These are phyloP conservation scores for Scomber colias DNA, from an alignment of 2,113 vertebrate species.

Conservation along the genomic window DNA sequence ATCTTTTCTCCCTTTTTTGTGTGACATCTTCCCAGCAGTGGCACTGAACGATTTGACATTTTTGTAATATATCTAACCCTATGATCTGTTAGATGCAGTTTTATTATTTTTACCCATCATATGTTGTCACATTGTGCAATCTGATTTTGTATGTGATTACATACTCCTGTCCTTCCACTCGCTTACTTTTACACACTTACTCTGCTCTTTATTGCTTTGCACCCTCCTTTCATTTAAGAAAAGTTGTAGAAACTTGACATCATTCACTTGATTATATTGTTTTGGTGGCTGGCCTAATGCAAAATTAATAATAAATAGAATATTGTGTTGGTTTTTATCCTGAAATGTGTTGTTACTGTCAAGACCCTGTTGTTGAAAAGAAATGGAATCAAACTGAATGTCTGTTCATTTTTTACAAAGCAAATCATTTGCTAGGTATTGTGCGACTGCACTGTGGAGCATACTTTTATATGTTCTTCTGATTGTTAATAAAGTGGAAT, in stretches of 20 bases:
- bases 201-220: constrained; percentile 17
- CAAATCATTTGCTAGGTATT: constrained; percentile 11
- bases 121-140: constrained; percentile 3
- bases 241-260: too few species aligned
- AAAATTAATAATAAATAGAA: constrained; percentile 4
- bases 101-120: background rate
- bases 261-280: constrained; percentile 13
- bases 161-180: background rate
- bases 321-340: background rate
- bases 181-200: constrained; percentile 30
- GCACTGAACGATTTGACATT: constrained; percentile 25
- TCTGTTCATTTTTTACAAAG: constrained; percentile 26
- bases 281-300: constrained; percentile 7
- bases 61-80: constrained; percentile 48
- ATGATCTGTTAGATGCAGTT: constrained; percentile 16
- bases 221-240: constrained; percentile 1
- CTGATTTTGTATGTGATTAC: constrained; percentile 25
- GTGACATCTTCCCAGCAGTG: background rate
- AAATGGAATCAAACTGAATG: constrained; percentile 65
- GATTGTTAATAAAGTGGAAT: constrained; percentile 31
- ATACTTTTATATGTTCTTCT: constrained; percentile 30
- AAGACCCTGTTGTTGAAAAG: constrained; percentile 21
- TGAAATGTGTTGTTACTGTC: constrained; percentile 18
- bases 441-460: constrained; percentile 20
- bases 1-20: constrained; percentile 21